Evolutionary conservation across 2,888 invertebrate genomes (phyloP).

Genomic region (Tanypteryx hageni): DNA sequence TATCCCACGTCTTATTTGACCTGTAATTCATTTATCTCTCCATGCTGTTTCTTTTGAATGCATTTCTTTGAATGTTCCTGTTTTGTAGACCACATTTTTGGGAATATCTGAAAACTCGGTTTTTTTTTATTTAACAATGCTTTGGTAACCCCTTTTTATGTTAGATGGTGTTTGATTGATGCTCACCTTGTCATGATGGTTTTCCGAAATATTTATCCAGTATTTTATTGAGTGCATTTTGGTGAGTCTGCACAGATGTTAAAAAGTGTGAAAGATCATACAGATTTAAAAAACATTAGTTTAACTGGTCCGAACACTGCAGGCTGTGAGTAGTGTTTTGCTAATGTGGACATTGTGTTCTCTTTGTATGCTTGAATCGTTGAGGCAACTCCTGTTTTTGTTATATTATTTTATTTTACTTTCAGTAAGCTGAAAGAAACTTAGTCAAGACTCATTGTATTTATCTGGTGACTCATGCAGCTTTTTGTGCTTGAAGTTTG

Average conservation of each 20-base stretch:
- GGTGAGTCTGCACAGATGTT: conserved; percentile 60
- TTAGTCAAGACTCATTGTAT: background rate
- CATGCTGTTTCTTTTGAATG: conserved; percentile 53
- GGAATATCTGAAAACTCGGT: conserved; percentile 41
- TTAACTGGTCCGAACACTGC: conserved; percentile 61
- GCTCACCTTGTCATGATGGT: conserved; percentile 29
- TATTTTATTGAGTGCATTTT: conserved; percentile 62
- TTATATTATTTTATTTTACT: conserved; percentile 33
- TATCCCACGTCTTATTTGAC: conserved; percentile 37
- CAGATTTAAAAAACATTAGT: conserved; percentile 34
- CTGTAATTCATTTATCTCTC: conserved; percentile 13
- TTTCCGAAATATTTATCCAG: conserved; percentile 60
- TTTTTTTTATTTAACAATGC: conserved; percentile 51
- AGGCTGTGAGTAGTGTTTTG: conserved; percentile 64
- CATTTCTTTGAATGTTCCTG: conserved; percentile 50
- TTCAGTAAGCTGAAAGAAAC: background rate
- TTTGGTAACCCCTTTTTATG: conserved; percentile 20
- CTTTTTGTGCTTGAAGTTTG: background rate
- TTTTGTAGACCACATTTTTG: conserved; percentile 37
- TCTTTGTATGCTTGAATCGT: conserved; percentile 56
- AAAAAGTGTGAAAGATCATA: conserved; percentile 55
- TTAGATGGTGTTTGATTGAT: conserved; percentile 44
- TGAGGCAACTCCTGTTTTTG: conserved; percentile 60
- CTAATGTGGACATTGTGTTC: conserved; percentile 62
- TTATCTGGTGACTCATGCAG: conserved; percentile 1